These are phyloP conservation scores for Lagria hirta DNA, from an alignment of 2,888 invertebrate genomes.

Conservation along the genomic window DNA sequence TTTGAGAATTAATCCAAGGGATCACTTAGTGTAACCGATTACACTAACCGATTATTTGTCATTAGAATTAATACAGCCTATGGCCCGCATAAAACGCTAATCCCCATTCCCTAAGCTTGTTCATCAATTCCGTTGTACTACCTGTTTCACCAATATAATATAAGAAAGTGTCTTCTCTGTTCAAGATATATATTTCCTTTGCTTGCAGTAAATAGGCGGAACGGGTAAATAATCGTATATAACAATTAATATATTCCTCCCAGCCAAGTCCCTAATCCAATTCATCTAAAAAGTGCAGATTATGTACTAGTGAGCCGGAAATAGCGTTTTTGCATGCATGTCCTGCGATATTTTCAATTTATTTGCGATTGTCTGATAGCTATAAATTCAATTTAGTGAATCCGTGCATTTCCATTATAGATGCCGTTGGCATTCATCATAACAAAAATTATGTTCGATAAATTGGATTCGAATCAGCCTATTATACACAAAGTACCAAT, in stretches of 20 bases:
- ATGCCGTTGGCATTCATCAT: slow-evolving; percentile 33
- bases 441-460: slow-evolving; percentile 41
- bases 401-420: slow-evolving; percentile 17
- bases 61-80: slow-evolving; percentile 35
- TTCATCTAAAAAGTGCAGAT: too few species aligned
- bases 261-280: too few species aligned
- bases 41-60: slow-evolving; percentile 36
- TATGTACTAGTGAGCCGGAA: too few species aligned
- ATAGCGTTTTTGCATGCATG: slow-evolving; percentile 7
- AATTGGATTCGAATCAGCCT: slow-evolving; percentile 29
- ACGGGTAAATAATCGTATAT: too few species aligned
- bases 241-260: too few species aligned
- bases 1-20: slow-evolving; percentile 23
- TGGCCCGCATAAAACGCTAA: slow-evolving; percentile 20
- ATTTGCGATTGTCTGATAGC: slow-evolving; percentile 12
- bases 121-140: slow-evolving; percentile 19
- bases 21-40: slow-evolving; percentile 24
- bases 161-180: too few species aligned
- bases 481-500: too few species aligned
- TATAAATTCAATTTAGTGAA: slow-evolving; percentile 17
- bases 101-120: slow-evolving; percentile 21
- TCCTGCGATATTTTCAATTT: slow-evolving; percentile 15
- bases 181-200: too few species aligned
- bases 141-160: too few species aligned
- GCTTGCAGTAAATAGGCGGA: too few species aligned